Evolutionary conservation across 2,888 invertebrate species (phyloP).

Genomic region (Rutpela maculata): DNA sequence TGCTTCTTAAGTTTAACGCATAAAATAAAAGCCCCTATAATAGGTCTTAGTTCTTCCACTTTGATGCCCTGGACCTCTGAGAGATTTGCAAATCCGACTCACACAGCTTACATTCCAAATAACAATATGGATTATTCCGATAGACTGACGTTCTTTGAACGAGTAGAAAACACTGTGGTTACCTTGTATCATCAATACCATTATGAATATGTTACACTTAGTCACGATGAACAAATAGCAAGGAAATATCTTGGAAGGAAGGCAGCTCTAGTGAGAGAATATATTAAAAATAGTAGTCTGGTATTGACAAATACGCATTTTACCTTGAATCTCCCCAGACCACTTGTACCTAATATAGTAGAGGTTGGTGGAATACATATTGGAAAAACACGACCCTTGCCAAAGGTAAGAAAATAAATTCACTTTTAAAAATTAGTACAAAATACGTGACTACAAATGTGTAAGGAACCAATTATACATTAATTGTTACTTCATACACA

Average conservation of each 20-base stretch:
- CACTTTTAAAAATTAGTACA: too few species aligned
- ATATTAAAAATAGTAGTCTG: slow-evolving; percentile 73
- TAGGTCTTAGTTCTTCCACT: slow-evolving; percentile 76
- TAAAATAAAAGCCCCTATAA: slow-evolving; percentile 76
- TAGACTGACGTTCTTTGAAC: slow-evolving; percentile 67
- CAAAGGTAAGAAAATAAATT: slow-evolving; percentile 55
- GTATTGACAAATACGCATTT: slow-evolving; percentile 74
- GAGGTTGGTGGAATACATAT: slow-evolving; percentile 77
- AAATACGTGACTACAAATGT: too few species aligned
- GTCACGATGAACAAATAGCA: slow-evolving; percentile 58
- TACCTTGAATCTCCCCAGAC: slow-evolving; percentile 72
- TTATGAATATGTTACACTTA: slow-evolving; percentile 56
- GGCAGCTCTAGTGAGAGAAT: slow-evolving; percentile 67
- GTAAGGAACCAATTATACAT: too few species aligned
- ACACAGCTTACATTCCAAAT: slow-evolving; percentile 75
- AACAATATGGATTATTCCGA: slow-evolving; percentile 71
- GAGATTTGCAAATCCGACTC: slow-evolving; percentile 74
- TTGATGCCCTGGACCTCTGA: slow-evolving; percentile 75
- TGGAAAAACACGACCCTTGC: slow-evolving; percentile 62
- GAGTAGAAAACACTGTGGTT: slow-evolving; percentile 72
- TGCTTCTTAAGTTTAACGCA: slow-evolving; percentile 82
- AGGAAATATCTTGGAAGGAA: slow-evolving; percentile 65
- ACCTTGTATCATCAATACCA: slow-evolving; percentile 54
- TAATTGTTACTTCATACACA: too few species aligned
- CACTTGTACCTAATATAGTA: slow-evolving; percentile 73